Conservation (phyloP, 53 echinoderm and acorn worm genomes). For the Echinometra lucunter region DNA sequence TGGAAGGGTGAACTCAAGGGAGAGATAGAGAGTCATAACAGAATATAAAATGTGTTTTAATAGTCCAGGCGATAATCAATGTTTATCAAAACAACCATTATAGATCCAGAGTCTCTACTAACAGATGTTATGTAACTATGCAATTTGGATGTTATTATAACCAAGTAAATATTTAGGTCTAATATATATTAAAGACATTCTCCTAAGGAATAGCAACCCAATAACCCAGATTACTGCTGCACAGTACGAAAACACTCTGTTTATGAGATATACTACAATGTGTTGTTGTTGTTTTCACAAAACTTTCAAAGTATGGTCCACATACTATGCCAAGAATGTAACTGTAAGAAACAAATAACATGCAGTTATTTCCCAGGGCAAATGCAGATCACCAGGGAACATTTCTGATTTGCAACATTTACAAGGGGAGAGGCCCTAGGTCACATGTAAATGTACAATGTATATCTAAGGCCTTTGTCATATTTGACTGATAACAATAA, state of each 20-base stretch:
- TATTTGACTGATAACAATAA: too few species aligned
- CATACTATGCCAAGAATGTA: neutral
- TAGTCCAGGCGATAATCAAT: neutral
- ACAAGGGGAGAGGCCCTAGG: too few species aligned
- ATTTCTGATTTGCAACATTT: neutral
- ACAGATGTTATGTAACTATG: neutral
- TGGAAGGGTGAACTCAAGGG: neutral
- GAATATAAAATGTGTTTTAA: neutral
- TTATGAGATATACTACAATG: neutral
- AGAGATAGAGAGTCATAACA: neutral
- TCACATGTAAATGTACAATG: too few species aligned
- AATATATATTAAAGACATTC: slow-evolving; percentile 11
- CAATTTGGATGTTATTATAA: slow-evolving; percentile 19
- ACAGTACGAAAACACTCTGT: neutral
- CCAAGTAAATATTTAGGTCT: neutral
- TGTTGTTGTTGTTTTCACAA: neutral
- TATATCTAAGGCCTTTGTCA: too few species aligned
- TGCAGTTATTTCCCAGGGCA: neutral
- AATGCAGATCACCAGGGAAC: neutral
- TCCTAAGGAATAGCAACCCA: neutral
- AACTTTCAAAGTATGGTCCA: neutral
- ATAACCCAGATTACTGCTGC: neutral
- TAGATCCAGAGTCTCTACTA: neutral
- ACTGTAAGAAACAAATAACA: too few species aligned
- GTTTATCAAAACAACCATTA: neutral